Base-by-base conservation (phyloP, 2,113 vertebrate genomes). In the Heteronetta atricapilla region DNA sequence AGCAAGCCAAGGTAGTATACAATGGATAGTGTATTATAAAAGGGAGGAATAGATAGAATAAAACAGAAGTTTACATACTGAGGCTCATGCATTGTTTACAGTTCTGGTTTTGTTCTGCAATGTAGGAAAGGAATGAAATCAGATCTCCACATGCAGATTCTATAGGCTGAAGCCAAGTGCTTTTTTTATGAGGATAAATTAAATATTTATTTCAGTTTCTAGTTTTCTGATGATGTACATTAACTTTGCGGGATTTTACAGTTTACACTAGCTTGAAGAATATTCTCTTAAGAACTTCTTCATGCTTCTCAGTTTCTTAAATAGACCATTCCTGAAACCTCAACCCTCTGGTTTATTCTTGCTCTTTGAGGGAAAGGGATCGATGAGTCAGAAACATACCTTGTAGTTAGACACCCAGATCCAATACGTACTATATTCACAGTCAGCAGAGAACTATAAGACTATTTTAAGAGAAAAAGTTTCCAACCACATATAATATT, bases 161-260 rank as follows among this genome's bases (percentile, higher is more conserved):
- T 36, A 53, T 58, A 58, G 0, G 1, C 14, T 28, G 16, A 69
- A 74, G 29, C 15, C 19, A 42, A 7, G 1, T 16, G 8, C 2
- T 72, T 81, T 70, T 40, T 81, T 48, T 50, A 11, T 56, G 38
- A 80, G 68, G 34, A 36, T 22, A 50, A 88, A n/a, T 25, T 6
- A 55, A 66, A 84, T 34, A 11, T 59, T 38, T 77, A 2, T 4
- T 62, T 76, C 44, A 70, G 22, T 76, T 66, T 80, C 38, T 31
- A 33, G 6, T 52, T 86, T 72, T 81, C 31, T 44, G 34, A 53
- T 38, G n/a, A 72, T 36, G 20, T 13, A 55, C 13, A 34, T 50
- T 19, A 38, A 0, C 23, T 63, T 82, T 38, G 40, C 34, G 76
- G 9, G 19, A 44, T 60, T 76, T 85, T 70, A 31, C 38, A 33